Base-by-base conservation (phyloP, 2,797 vertebrate species). In the Percopsis omiscomaycus region DNA sequence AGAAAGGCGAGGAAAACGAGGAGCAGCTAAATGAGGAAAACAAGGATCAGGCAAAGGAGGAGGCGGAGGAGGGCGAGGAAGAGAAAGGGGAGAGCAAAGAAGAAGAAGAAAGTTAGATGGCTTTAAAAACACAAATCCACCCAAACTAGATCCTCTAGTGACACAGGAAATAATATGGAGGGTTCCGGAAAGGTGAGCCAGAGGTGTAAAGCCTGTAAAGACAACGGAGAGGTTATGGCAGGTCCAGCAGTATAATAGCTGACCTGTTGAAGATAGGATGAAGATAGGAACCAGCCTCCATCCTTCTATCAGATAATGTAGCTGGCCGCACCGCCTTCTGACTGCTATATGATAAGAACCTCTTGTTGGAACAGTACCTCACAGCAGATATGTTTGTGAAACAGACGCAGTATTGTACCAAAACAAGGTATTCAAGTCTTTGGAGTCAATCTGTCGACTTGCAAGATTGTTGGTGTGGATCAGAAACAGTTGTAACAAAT, bases 51-150 rank as follows among this genome's bases (percentile, higher is more conserved):
- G 63, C 15, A 22, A 22, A 49, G 11, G 54, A 46, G 9, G 60
- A 44, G 49, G 60, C 22, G 30, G 48, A 42, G 2, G 50, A 45
- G 3, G 64, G 61, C 0, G 44, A 55, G 28, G 69, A 1, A 29
- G 54, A 59, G 15, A 1, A 12, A 6, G 68, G 32, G 27, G 61
- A 15, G 6, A 42, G 11, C 5, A 37, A 12, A 16, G 64, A 44
- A 0, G 77, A 78, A 58, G 79, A 84, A 28, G 82, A 84, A 11
- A 87, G 85, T 73, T 88, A 88, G 76, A 69, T 4, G 0, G 22
- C 10, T 14, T 12, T 58, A 59, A 68, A 71, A 71, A 66, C 42
- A 50, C 70, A 58, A 12, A 51, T 5, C n/a, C 2, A 59, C 37
- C 12, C 16, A n/a, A 57, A 48, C 22, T 2, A 30, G 51, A 27